These are phyloP conservation scores for Hymenochirus boettgeri DNA, from an alignment of 2,113 vertebrate species.

Conservation along the genomic window DNA sequence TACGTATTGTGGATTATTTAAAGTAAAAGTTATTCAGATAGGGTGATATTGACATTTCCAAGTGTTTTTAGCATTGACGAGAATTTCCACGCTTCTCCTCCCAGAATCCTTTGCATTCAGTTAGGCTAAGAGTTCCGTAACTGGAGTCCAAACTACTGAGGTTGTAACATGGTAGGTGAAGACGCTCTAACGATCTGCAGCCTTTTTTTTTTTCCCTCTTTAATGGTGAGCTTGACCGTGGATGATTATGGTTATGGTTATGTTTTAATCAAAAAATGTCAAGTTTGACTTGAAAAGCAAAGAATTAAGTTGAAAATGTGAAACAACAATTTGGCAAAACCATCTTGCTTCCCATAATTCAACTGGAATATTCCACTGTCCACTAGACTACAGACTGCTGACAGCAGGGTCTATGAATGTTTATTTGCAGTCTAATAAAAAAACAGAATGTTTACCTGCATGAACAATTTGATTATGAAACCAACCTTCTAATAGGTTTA, in stretches of 20 bases:
- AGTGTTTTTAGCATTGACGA: neutral
- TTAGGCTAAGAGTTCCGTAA: conserved; percentile 16
- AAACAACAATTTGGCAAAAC: no score
- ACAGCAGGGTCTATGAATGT: no score
- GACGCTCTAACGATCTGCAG: no score
- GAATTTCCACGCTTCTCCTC: neutral
- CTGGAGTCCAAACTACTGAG: neutral
- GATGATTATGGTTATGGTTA: neutral
- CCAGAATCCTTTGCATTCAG: conserved; percentile 41
- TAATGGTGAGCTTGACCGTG: no score
- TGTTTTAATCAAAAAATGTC: neutral
- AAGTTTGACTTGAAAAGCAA: neutral
- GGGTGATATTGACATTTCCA: conserved; percentile 16
- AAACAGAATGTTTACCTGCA: no score
- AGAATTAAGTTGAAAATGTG: neutral
- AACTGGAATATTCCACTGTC: no score
- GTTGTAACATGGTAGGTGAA: neutral
- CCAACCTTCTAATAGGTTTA: no score
- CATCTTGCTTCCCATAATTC: no score
- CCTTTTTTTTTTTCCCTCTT: no score
- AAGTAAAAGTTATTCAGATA: neutral
- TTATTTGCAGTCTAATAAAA: no score
- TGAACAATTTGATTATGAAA: no score
- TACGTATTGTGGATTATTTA: conserved; percentile 28
- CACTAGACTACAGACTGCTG: no score